Evolutionary conservation across 1,140 invertebrate genomes (phyloP), one percentile per base, ranked within the genome.

Genomic region (Bombus terrestris): DNA sequence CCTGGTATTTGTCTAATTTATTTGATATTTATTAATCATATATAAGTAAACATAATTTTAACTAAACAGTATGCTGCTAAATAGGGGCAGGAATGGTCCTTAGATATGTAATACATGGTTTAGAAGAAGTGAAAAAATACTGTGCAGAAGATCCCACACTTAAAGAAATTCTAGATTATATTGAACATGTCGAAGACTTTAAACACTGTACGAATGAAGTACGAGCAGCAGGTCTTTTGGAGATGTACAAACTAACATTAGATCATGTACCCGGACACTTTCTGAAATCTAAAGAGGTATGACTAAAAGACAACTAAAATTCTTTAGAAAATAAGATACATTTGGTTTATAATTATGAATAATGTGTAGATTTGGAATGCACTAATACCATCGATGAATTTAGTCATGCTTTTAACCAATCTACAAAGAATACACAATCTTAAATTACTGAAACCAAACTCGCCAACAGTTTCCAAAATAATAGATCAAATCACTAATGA

Each of bases 201-300:
- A 96, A 96, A 88, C 96, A 96, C 35, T 96, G 96, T 64, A 95
- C 96, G 43, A 96, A 97, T 85, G 95, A 96, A 64, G 89, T 94
- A 9, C 91, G 93, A 35, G 96, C 96, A 1, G 96, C 96, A 5
- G 88, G 90, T 35, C 92, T 97, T 57, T 93, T 96, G 4, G 94
- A 96, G 85, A 89, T 89, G 25, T 91, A 96, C 79, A 90, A 95
- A 35, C 95, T 97, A 43, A 94, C 94, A n/a, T 89, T 96, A 39
- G 96, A 97, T 91, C 96, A 97, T 93, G 95, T 97, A n/a, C 96
- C 97, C 77, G 96, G 96, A 12, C 95, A 96, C 86, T 93, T 97
- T 25, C 92, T 97, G 35, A 97, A 96, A 88, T 96, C 96, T n/a
- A 94, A 96, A 89, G 95, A 96, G 90, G 96, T 96, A 94, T 86